phyloP scores from a whole-genome alignment of 2,113 vertebrate genomes.

The Pungitius pungitius region DNA sequence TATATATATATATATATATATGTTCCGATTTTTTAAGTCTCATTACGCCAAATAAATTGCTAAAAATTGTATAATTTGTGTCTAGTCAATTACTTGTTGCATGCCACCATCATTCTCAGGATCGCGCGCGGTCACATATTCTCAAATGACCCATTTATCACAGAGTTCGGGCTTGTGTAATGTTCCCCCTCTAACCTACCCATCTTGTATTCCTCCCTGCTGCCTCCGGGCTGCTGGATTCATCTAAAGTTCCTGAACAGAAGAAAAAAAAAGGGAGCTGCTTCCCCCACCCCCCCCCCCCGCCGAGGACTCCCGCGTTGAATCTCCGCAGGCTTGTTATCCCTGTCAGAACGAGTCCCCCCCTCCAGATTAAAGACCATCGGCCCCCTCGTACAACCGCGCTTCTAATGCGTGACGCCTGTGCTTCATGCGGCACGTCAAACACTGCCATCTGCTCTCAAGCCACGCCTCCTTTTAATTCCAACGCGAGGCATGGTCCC shows the following conservation, averaged over 20 bases:
- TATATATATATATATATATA: too few relatives aligned
- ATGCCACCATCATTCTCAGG: too few relatives aligned
- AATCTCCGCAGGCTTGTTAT: constrained; percentile 63
- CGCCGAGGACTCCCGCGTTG: constrained; percentile 22
- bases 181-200: constrained; percentile 12
- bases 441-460: neutral
- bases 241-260: constrained; percentile 19
- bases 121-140: too few relatives aligned
- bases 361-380: constrained; percentile 45
- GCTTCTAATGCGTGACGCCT: constrained; percentile 35
- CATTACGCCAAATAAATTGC: too few relatives aligned
- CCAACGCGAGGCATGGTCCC: neutral
- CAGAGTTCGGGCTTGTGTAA: neutral
- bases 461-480: neutral
- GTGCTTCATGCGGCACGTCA: neutral
- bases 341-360: constrained; percentile 49
- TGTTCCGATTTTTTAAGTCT: too few relatives aligned
- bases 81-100: too few relatives aligned
- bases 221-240: constrained; percentile 24
- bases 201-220: neutral
- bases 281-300: too few relatives aligned
- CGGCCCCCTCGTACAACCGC: constrained; percentile 31
- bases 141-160: neutral
- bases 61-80: too few relatives aligned
- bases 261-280: constrained; percentile 15